Conservation (phyloP, 1,140 invertebrate species). For the Daktulosphaira vitifoliae region DNA sequence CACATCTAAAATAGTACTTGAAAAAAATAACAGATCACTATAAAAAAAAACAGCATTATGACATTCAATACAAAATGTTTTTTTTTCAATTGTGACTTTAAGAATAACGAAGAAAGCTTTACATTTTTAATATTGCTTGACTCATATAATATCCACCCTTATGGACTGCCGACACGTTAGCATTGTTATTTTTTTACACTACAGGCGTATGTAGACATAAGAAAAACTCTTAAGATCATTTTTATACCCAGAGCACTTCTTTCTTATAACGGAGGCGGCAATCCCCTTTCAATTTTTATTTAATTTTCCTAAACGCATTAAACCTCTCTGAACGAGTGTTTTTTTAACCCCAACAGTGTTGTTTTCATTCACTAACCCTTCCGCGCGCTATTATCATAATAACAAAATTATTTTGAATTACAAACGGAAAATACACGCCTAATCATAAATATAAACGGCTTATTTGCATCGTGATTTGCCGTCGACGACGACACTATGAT, state of each 20-base stretch:
- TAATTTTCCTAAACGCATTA: slow-evolving; percentile 32
- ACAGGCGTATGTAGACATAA: not conserved
- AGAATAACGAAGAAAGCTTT: slow-evolving; percentile 9
- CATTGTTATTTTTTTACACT: slow-evolving; percentile 23
- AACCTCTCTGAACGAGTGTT: not conserved
- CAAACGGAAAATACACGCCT: slow-evolving; percentile 24
- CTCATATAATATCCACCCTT: slow-evolving; percentile 31
- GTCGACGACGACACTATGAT: not conserved
- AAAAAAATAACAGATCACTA: no score
- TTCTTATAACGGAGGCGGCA: no score
- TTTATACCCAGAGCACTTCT: slow-evolving; percentile 21
- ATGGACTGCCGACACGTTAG: not conserved
- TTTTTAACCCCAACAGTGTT: not conserved
- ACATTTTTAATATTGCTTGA: slow-evolving; percentile 31
- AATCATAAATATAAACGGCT: slow-evolving; percentile 34
- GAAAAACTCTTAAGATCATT: slow-evolving; percentile 20
- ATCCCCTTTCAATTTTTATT: slow-evolving; percentile 29
- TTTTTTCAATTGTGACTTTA: slow-evolving; percentile 2
- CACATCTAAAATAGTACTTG: no score
- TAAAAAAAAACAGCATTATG: no score
- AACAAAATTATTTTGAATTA: slow-evolving; percentile 30
- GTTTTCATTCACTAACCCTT: no score
- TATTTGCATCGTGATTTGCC: not conserved
- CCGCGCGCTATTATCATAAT: slow-evolving; percentile 2
- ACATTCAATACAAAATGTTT: no score